These are phyloP conservation scores for Drosophila orosa DNA, from an alignment of 1,140 invertebrate species.

Conservation along the genomic window DNA sequence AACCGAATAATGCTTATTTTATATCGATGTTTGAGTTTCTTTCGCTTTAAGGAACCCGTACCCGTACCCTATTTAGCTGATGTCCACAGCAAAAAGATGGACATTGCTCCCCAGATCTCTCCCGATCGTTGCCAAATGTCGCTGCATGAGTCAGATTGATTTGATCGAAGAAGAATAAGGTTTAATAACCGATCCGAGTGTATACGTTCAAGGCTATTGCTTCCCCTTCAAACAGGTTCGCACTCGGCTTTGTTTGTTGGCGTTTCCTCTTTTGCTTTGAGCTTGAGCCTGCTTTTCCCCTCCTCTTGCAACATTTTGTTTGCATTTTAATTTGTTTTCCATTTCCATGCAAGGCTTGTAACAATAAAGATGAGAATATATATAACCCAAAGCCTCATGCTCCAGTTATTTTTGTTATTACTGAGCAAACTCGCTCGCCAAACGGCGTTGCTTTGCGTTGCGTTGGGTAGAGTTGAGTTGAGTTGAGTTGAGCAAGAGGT, in stretches of 20 bases:
- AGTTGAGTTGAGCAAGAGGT: constrained; percentile 7
- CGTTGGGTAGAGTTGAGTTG: constrained; percentile 1
- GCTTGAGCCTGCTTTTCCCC: background rate
- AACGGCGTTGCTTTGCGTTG: constrained; percentile 12
- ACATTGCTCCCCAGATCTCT: background rate
- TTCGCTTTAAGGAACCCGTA: background rate
- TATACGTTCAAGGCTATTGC: constrained; percentile 33
- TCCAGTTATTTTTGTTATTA: constrained; percentile 41
- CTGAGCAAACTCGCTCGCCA: constrained; percentile 16
- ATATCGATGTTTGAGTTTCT: background rate
- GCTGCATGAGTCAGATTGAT: constrained; percentile 22
- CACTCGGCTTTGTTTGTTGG: background rate
- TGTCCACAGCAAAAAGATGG: background rate
- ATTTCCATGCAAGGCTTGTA: constrained; percentile 18
- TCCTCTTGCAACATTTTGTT: constrained; percentile 3
- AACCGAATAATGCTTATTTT: background rate
- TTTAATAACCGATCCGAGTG: constrained; percentile 37
- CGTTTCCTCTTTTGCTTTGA: constrained; percentile 1
- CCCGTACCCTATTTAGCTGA: background rate
- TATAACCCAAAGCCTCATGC: constrained; percentile 34
- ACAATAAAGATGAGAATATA: constrained; percentile 22
- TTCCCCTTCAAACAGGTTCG: constrained; percentile 44
- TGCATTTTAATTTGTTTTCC: constrained; percentile 39
- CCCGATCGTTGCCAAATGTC: background rate
- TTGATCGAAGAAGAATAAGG: constrained; percentile 16